Conservation (phyloP, 1,140 invertebrate genomes). For the Aphelenchoides fujianensis region DNA sequence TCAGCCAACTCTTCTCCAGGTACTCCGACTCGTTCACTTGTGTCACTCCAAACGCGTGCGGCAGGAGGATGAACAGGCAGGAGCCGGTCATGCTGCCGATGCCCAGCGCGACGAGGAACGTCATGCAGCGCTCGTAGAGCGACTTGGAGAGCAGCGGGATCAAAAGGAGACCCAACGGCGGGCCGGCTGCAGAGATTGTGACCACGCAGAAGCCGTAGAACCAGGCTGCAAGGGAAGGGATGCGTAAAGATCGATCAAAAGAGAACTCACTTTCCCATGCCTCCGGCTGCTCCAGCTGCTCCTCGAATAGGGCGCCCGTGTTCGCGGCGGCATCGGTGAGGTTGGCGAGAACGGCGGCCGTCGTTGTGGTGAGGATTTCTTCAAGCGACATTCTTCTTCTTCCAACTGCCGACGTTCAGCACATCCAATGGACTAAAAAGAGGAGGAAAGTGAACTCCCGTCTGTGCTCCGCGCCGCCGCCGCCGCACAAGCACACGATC, state of each 20-base stretch:
- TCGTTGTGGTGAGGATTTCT: background rate
- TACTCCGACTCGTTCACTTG: conserved; percentile 40
- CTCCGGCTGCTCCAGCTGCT: conserved; percentile 24
- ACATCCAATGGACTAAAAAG: no score
- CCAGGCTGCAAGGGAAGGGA: conserved; percentile 61
- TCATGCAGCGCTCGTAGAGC: conserved; percentile 54
- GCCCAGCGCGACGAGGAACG: conserved; percentile 52
- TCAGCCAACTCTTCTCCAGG: conserved; percentile 51
- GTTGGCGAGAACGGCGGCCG: background rate
- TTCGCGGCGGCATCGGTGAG: background rate
- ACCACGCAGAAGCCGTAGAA: conserved; percentile 46
- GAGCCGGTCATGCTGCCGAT: conserved; percentile 52
- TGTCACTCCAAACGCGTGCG: conserved; percentile 37
- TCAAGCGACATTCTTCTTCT: background rate
- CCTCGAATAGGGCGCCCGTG: background rate
- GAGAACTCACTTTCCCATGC: conserved; percentile 32
- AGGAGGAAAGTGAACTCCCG: no score
- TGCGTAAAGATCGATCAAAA: background rate
- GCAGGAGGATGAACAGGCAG: conserved; percentile 47
- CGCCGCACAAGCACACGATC: no score
- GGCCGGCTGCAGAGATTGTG: conserved; percentile 41
- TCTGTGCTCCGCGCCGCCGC: no score
- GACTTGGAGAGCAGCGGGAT: conserved; percentile 46
- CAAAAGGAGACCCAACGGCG: conserved; percentile 51
- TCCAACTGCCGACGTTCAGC: no score